A percentile compares a stretch with the other conserved stretches of the same genome.
Evolutionary conservation across 2,797 vertebrate genomes (phyloP).

Genomic region (Manis crassicaudata): DNA sequence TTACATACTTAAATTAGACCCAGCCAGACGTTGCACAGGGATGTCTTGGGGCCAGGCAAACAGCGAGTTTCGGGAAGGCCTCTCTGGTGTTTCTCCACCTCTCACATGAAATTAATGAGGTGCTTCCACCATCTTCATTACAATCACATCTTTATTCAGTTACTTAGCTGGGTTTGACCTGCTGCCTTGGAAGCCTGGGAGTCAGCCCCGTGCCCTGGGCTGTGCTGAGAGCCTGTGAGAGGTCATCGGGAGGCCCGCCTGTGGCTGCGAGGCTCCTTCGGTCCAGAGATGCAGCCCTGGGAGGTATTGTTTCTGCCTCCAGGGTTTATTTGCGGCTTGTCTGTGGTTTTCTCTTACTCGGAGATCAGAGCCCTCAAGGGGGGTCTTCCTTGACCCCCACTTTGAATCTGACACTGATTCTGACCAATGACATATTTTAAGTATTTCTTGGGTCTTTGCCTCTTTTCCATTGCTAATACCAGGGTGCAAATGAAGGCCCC

Average conservation of each 20-base stretch:
- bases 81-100: slow-evolving; percentile 80
- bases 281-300: accelerated
- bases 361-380: neutral
- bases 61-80: slow-evolving; percentile 82
- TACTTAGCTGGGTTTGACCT: slow-evolving; percentile 83
- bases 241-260: neutral
- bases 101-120: slow-evolving; percentile 86
- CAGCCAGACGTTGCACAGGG: slow-evolving; percentile 79
- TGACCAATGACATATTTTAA: neutral
- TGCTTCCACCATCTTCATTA: slow-evolving; percentile 85
- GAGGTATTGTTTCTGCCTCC: accelerated
- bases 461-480: neutral
- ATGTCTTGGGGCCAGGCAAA: slow-evolving; percentile 82
- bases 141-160: slow-evolving; percentile 84
- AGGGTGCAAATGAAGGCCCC: neutral
- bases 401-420: accelerated
- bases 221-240: neutral
- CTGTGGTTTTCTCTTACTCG: accelerated
- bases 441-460: neutral
- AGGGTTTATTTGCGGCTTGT: neutral
- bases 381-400: neutral
- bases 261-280: accelerated
- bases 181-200: neutral
- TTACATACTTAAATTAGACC: slow-evolving; percentile 87
- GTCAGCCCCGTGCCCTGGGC: slow-evolving; percentile 41